Conservation (phyloP, 2,113 vertebrate species). For the Gila orcuttii region DNA sequence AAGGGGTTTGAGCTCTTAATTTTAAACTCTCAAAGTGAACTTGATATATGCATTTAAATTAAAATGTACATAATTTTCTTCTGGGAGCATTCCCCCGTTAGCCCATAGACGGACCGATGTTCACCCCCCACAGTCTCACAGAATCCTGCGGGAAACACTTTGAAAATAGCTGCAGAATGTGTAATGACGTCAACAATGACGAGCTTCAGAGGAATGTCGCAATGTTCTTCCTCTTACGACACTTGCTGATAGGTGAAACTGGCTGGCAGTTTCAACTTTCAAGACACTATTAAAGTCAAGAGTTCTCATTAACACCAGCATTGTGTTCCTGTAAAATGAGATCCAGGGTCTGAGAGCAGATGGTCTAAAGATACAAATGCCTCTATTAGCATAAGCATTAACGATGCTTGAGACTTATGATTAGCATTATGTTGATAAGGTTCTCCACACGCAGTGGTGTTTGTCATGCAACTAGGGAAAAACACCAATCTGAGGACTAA, state of each 20-base stretch:
- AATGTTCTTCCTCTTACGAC: slow-evolving; percentile 13
- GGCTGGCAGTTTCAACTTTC: slow-evolving; percentile 38
- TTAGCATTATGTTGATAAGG: slow-evolving; percentile 10
- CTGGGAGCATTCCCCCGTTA: neutral
- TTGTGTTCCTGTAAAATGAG: neutral
- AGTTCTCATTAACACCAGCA: neutral
- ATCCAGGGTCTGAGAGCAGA: slow-evolving; percentile 23
- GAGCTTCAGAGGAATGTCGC: neutral
- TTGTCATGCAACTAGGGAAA: neutral
- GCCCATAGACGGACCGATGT: neutral
- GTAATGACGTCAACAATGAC: neutral
- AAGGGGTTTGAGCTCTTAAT: neutral
- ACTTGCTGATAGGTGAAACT: slow-evolving; percentile 1
- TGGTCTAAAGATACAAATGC: slow-evolving; percentile 19
- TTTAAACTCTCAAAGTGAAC: neutral
- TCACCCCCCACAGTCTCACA: neutral
- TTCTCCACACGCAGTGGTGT: neutral
- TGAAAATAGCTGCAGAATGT: neutral
- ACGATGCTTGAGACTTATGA: slow-evolving; percentile 8
- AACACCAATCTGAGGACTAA: neutral
- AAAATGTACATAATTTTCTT: neutral
- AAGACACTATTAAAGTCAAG: slow-evolving; percentile 8
- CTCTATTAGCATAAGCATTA: neutral
- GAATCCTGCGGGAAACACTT: neutral
- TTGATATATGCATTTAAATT: neutral